Evolutionary conservation across 2,113 vertebrate genomes (phyloP).

Genomic region (Sorex araneus): DNA sequence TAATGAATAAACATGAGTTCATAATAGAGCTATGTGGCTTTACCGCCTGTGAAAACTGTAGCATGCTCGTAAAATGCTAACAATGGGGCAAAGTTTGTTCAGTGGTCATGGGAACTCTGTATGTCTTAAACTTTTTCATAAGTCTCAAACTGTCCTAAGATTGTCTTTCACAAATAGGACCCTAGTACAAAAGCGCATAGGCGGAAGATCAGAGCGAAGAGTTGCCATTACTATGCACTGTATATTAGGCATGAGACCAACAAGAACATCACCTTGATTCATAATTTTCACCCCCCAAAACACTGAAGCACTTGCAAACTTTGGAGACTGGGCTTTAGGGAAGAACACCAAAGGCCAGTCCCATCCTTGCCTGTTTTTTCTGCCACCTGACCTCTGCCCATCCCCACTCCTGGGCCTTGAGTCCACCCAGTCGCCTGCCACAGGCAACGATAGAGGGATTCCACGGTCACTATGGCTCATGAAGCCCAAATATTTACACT

Average conservation of each 20-base stretch:
- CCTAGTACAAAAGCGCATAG: not conserved
- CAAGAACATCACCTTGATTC: not conserved
- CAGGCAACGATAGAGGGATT: too few relatives aligned
- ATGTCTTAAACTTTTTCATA: not conserved
- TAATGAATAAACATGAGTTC: too few relatives aligned
- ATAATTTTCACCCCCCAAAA: not conserved
- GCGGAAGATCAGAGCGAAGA: not conserved
- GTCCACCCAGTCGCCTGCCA: too few relatives aligned
- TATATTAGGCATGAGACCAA: not conserved
- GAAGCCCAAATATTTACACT: too few relatives aligned
- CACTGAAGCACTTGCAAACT: too few relatives aligned
- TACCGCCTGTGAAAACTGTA: conserved; percentile 11
- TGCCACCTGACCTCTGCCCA: too few relatives aligned
- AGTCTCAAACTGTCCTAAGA: not conserved
- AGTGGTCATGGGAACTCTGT: not conserved
- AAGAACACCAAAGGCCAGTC: too few relatives aligned
- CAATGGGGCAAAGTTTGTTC: not conserved
- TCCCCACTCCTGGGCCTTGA: too few relatives aligned
- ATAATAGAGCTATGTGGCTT: not conserved
- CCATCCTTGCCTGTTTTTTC: too few relatives aligned
- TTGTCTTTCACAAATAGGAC: not conserved
- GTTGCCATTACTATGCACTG: not conserved
- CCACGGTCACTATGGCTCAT: too few relatives aligned
- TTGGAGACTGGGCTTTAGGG: too few relatives aligned
- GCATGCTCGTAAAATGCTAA: not conserved